Evolutionary conservation across 23 tunicate species (phyloP).

Genomic region (Styela clava): DNA sequence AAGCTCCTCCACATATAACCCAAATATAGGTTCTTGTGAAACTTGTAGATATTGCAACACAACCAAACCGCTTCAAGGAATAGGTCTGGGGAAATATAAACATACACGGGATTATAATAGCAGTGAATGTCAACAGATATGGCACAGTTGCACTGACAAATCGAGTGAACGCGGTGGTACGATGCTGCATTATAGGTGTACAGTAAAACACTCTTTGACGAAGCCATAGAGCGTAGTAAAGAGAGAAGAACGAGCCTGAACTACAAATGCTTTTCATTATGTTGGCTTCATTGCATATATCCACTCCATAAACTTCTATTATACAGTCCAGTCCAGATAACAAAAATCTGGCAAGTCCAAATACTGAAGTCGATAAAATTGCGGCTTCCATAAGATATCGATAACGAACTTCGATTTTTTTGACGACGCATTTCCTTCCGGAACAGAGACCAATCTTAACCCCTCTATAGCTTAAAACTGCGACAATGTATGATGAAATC

Average conservation of each 20-base stretch:
- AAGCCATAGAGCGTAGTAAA: not conserved
- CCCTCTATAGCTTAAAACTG: not conserved
- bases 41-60: not conserved
- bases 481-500: not conserved
- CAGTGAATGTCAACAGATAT: not conserved
- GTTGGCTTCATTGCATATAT: not conserved
- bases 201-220: not conserved
- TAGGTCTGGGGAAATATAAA: conserved; percentile 8
- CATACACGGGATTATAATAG: not conserved
- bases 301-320: not conserved
- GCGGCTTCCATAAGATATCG: not conserved
- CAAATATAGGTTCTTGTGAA: not conserved
- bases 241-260: not conserved
- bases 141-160: not conserved
- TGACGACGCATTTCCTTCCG: not conserved
- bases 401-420: not conserved
- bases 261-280: not conserved
- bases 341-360: not conserved
- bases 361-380: not conserved
- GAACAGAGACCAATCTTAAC: not conserved
- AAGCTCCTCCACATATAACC: not conserved
- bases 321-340: not conserved
- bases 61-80: not conserved
- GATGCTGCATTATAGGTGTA: not conserved
- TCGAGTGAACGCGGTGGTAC: not conserved